Conservation (phyloP, 2,113 vertebrate species). For the Ammodytes dubius region DNA sequence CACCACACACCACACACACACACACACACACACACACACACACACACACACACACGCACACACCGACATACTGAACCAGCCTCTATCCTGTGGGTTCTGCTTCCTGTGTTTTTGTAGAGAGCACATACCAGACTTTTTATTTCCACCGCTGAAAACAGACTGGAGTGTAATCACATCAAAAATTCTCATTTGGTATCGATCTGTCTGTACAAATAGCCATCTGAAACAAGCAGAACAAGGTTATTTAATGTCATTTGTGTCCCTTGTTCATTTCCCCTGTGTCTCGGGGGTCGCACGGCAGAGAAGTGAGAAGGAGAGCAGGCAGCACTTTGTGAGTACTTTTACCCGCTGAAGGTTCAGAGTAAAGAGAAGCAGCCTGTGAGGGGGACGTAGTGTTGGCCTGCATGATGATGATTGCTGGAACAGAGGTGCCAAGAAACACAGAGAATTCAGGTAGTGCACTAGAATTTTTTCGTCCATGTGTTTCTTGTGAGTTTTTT, state of each 20-base stretch:
- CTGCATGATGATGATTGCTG: slow-evolving; percentile 20
- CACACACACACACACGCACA: background rate
- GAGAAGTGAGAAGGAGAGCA: background rate
- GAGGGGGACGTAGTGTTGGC: background rate
- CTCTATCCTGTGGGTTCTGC: slow-evolving; percentile 55
- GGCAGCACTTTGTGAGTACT: slow-evolving; percentile 8
- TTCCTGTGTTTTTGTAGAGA: slow-evolving; percentile 43
- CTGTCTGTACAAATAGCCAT: slow-evolving; percentile 13
- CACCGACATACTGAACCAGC: background rate
- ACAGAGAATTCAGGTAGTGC: slow-evolving; percentile 46
- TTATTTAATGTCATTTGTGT: slow-evolving; percentile 34
- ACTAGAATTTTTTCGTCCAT: background rate
- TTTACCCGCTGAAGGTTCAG: background rate
- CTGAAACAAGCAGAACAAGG: slow-evolving; percentile 20
- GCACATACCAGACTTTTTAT: slow-evolving; percentile 29
- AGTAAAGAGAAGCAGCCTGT: slow-evolving; percentile 1
- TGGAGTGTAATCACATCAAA: slow-evolving; percentile 22
- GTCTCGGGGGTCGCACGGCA: background rate
- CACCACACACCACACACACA: background rate
- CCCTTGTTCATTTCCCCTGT: slow-evolving; percentile 7
- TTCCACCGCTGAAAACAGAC: slow-evolving; percentile 29
- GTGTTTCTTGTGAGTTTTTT: background rate
- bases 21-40: background rate
- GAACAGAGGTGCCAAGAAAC: slow-evolving; percentile 11
- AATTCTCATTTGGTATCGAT: slow-evolving; percentile 35